Conservation (phyloP, 2,113 vertebrate genomes). For the Pedionomus torquatus region DNA sequence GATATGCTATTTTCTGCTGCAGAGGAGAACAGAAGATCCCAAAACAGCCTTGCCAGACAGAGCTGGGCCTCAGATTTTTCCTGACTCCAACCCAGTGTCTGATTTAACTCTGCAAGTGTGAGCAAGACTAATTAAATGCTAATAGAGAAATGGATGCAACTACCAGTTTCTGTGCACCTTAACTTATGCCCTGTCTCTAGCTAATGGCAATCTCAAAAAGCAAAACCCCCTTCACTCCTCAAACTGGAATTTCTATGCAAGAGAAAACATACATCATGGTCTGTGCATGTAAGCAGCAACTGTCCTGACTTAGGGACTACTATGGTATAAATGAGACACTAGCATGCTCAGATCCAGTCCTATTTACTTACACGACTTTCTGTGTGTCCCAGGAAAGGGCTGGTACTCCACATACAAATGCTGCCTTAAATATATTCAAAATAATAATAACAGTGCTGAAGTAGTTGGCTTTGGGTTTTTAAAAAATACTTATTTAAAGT, state of each 20-base stretch:
- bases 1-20: not conserved
- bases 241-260: not conserved
- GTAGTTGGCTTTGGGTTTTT: not conserved
- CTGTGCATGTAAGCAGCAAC: not conserved
- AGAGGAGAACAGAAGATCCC: not conserved
- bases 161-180: not conserved
- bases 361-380: slow-evolving; percentile 30
- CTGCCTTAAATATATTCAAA: not conserved
- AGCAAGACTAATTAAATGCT: not conserved
- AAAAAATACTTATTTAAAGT: not conserved
- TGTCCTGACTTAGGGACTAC: not conserved
- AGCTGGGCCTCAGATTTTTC: not conserved
- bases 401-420: not conserved
- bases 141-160: not conserved
- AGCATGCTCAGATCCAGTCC: not conserved
- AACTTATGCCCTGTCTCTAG: not conserved
- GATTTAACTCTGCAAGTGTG: not conserved
- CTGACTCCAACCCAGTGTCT: not conserved
- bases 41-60: not conserved
- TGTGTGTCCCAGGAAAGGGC: slow-evolving; percentile 3
- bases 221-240: not conserved
- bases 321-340: not conserved
- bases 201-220: not conserved
- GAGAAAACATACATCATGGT: not conserved
- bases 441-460: not conserved